phyloP scores from a whole-genome alignment of 1,140 invertebrate genomes.

The Colletes latitarsis region DNA sequence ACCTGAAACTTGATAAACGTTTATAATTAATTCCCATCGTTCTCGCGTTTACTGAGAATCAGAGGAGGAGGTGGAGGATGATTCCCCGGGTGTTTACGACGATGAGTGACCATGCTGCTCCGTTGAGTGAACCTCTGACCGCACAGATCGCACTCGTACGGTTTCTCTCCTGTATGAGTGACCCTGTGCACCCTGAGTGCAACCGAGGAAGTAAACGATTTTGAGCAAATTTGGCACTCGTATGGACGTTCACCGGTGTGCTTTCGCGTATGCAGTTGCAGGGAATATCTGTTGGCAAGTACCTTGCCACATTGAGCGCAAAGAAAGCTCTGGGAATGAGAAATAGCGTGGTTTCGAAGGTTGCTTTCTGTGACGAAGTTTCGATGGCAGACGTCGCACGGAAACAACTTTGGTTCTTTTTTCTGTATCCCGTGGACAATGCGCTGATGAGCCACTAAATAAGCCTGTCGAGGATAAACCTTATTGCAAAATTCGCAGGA shows the following conservation, averaged over 20 bases:
- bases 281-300: constrained; percentile 81
- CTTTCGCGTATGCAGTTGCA: constrained; percentile 81
- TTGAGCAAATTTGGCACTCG: constrained; percentile 42
- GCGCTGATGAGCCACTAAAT: constrained; percentile 4
- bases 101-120: constrained; percentile 53
- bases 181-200: constrained; percentile 80
- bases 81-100: constrained; percentile 13
- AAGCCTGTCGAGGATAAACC: constrained; percentile 10
- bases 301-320: constrained; percentile 82
- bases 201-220: constrained; percentile 52
- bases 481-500: constrained; percentile 23
- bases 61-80: constrained; percentile 27
- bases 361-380: constrained; percentile 51
- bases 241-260: constrained; percentile 71
- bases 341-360: constrained; percentile 37
- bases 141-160: constrained; percentile 84
- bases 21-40: too few relatives aligned
- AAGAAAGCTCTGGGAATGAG: constrained; percentile 70
- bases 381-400: constrained; percentile 80
- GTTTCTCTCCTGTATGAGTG: constrained; percentile 84
- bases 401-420: not conserved
- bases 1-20: too few relatives aligned
- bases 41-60: not conserved
- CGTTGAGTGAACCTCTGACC: constrained; percentile 83
- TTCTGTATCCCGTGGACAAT: not conserved